phyloP scores from a whole-genome alignment of 2,888 invertebrate species.

The Entomobrya multifasciata region DNA sequence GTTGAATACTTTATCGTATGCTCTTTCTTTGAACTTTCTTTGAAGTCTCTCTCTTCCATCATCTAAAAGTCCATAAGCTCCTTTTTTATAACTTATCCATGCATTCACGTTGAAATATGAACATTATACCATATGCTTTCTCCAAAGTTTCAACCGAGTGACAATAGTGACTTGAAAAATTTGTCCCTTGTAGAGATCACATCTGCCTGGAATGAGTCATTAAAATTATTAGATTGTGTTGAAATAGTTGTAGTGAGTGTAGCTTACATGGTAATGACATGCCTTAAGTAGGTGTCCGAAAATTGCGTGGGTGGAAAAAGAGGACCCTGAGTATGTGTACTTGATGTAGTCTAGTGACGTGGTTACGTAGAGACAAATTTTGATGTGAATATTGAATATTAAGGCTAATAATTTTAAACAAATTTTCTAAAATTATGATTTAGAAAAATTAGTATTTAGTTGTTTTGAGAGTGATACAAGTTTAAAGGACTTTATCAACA shows the following conservation, averaged over 20 bases:
- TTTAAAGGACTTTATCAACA: too few relatives aligned
- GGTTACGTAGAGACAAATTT: background rate
- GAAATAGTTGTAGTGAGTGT: background rate
- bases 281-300: background rate
- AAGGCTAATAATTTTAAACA: too few relatives aligned
- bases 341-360: background rate
- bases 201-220: background rate
- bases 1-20: background rate
- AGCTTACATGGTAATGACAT: background rate
- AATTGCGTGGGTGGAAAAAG: constrained; percentile 16
- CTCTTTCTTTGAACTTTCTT: background rate
- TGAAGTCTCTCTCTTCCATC: background rate
- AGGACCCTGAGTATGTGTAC: too few relatives aligned
- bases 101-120: background rate
- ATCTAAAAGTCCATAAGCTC: background rate
- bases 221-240: background rate
- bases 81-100: background rate
- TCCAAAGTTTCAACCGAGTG: background rate
- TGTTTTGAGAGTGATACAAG: too few relatives aligned
- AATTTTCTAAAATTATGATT: too few relatives aligned
- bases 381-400: background rate
- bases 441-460: background rate
- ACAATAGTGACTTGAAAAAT: background rate
- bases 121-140: constrained; percentile 20
- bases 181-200: background rate